phyloP scores from a whole-genome alignment of 1,140 invertebrate genomes.

The Parapsyche elsis region DNA sequence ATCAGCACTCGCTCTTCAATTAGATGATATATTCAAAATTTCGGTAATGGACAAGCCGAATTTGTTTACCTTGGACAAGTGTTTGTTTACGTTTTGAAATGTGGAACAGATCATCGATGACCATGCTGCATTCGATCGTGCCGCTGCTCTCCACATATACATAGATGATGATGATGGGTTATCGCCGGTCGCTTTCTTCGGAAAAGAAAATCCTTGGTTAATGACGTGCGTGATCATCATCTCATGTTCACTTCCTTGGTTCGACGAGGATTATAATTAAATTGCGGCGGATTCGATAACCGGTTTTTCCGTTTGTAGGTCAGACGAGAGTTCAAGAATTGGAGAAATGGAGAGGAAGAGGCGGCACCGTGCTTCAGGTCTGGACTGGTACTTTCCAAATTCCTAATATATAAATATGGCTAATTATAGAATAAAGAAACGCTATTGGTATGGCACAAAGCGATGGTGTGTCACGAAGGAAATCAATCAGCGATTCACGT shows the following conservation, averaged over 20 bases:
- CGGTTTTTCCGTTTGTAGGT: conserved; percentile 52
- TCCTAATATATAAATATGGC: conserved; percentile 21
- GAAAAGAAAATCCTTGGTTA: conserved; percentile 20
- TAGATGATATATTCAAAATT: too few species aligned
- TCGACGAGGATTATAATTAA: conserved; percentile 40
- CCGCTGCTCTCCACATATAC: neutral
- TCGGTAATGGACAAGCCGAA: too few species aligned
- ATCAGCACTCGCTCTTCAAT: too few species aligned
- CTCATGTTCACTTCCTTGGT: conserved; percentile 27
- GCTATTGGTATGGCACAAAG: too few species aligned
- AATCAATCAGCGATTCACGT: too few species aligned
- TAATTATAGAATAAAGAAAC: neutral
- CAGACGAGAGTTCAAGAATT: conserved; percentile 53
- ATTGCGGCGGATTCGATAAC: conserved; percentile 48
- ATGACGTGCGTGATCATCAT: neutral
- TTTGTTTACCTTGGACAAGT: too few species aligned
- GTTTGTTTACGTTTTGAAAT: conserved; percentile 2
- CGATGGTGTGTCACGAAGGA: too few species aligned
- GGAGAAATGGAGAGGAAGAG: conserved; percentile 49
- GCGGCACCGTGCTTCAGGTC: conserved; percentile 30
- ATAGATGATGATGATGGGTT: neutral
- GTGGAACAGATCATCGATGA: neutral
- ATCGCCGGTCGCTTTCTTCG: neutral
- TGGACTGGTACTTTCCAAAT: conserved; percentile 45
- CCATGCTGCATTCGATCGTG: too few species aligned